phyloP scores from a whole-genome alignment of 2,113 vertebrate species.

The Columba livia region DNA sequence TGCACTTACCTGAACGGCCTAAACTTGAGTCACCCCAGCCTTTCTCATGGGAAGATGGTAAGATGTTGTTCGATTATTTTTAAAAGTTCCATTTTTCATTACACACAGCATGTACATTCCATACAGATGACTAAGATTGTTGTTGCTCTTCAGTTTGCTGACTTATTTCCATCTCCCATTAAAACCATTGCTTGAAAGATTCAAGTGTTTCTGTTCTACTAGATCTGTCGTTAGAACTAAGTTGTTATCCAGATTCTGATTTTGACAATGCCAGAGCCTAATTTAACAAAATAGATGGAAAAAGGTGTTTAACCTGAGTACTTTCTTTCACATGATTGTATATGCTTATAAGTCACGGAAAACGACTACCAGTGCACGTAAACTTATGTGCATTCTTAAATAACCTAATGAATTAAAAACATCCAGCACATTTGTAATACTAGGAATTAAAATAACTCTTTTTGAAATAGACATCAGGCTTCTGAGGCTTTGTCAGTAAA shows the following conservation, averaged over 20 bases:
- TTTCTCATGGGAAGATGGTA: constrained; percentile 97
- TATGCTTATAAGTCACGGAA: neutral
- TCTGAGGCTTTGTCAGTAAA: neutral
- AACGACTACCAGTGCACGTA: neutral
- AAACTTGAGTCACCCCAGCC: constrained; percentile 78
- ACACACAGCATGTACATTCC: accelerated
- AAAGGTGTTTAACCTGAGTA: neutral
- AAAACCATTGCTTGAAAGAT: neutral
- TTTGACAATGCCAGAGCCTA: neutral
- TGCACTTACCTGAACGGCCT: constrained; percentile 88
- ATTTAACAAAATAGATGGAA: neutral
- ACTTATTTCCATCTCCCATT: accelerated
- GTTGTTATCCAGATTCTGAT: neutral
- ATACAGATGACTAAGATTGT: neutral
- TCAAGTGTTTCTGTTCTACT: neutral
- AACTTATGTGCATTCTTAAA: neutral
- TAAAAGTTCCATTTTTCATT: neutral
- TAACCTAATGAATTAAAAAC: neutral
- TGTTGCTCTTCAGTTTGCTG: neutral
- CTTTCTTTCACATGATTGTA: neutral
- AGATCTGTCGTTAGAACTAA: neutral
- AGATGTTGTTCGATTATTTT: constrained; percentile 43
- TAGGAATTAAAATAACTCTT: neutral
- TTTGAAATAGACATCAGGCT: neutral
- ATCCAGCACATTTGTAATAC: accelerated